These are phyloP conservation scores for Conops quadrifasciatus DNA, from an alignment of 2,888 invertebrate genomes.

Conservation along the genomic window DNA sequence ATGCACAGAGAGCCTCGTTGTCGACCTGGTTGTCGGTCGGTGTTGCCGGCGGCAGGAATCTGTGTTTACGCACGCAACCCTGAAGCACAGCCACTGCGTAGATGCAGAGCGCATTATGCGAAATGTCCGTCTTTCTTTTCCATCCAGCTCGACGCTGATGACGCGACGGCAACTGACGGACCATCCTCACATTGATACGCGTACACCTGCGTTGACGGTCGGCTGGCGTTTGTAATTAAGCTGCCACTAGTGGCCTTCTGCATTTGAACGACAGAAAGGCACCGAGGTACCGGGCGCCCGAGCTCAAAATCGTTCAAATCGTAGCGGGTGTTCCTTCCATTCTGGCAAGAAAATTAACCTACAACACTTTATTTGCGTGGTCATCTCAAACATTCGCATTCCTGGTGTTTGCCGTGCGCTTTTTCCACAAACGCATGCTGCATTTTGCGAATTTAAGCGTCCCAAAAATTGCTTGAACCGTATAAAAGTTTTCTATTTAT, in stretches of 20 bases:
- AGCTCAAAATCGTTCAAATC: no score
- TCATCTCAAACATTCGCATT: not conserved
- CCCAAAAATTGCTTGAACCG: no score
- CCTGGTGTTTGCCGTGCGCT: not conserved
- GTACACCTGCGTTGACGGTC: slow-evolving; percentile 26
- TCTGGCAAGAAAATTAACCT: no score
- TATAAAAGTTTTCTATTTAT: no score
- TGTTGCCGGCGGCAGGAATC: slow-evolving; percentile 6
- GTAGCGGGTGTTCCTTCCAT: no score
- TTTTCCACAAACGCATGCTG: not conserved
- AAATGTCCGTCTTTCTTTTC: slow-evolving; percentile 32
- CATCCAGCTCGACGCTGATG: slow-evolving; percentile 23
- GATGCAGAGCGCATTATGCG: slow-evolving; percentile 24
- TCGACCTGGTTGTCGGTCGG: slow-evolving; percentile 1
- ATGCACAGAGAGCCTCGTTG: not conserved
- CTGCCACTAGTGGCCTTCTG: slow-evolving; percentile 54
- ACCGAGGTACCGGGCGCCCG: no score
- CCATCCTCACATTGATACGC: slow-evolving; percentile 5
- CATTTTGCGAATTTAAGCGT: not conserved
- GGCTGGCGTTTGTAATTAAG: slow-evolving; percentile 43
- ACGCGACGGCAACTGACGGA: not conserved
- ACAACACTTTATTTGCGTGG: no score
- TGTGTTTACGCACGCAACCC: slow-evolving; percentile 32
- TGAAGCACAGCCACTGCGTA: slow-evolving; percentile 32
- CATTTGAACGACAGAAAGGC: no score